Conservation (phyloP, 2,113 vertebrate genomes). For the Xiphophorus maculatus region DNA sequence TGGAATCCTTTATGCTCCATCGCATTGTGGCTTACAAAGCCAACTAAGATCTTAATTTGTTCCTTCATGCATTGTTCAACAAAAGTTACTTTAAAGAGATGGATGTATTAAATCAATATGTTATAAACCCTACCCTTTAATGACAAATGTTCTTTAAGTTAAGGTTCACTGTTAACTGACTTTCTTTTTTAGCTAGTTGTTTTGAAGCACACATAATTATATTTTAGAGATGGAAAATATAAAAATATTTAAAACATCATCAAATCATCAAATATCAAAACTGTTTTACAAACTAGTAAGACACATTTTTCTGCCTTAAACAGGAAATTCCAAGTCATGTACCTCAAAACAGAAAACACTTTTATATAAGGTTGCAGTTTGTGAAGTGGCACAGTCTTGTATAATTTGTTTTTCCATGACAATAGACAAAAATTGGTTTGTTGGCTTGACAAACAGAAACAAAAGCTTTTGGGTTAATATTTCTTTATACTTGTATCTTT, state of each 20-base stretch:
- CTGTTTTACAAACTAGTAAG: background rate
- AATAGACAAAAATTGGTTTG: background rate
- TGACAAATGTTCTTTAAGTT: background rate
- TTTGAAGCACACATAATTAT: background rate
- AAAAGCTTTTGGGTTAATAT: no score
- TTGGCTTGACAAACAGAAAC: background rate
- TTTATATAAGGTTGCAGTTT: background rate
- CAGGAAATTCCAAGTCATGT: background rate
- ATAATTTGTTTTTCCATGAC: background rate
- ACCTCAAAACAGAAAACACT: background rate
- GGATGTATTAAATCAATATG: background rate
- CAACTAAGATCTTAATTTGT: constrained; percentile 57
- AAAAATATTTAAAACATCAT: no score
- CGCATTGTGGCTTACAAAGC: constrained; percentile 64
- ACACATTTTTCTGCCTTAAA: background rate
- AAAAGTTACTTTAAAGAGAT: constrained; percentile 21
- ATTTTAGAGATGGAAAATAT: background rate
- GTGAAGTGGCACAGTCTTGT: background rate
- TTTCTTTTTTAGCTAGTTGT: background rate
- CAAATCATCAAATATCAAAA: no score
- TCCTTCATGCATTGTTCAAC: constrained; percentile 19
- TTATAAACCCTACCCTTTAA: constrained; percentile 4
- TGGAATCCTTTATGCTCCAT: constrained; percentile 67
- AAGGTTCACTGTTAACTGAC: background rate
- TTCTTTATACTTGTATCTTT: background rate